Evolutionary conservation across 1,140 invertebrate genomes (phyloP).

Genomic region (Drosophila ironensis): DNA sequence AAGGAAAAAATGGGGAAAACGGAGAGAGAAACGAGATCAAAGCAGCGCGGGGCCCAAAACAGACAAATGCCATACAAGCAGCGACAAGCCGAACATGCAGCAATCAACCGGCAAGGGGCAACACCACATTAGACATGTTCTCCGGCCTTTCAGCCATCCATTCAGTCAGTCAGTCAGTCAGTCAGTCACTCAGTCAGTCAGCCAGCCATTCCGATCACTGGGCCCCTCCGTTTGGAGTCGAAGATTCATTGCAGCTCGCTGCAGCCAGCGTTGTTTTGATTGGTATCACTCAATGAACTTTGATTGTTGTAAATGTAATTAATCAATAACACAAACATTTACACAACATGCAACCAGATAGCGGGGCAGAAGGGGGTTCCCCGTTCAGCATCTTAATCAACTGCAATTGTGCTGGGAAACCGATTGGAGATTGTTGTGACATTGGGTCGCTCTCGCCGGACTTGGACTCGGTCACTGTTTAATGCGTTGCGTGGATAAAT

Average conservation of each 20-base stretch:
- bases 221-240: constrained; percentile 31
- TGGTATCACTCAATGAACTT: constrained; percentile 76
- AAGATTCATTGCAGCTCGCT: constrained; percentile 64
- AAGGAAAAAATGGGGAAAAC: background rate
- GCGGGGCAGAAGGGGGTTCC: background rate
- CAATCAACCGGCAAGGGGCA: constrained; percentile 43
- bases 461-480: constrained; percentile 17
- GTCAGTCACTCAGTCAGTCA: constrained; percentile 17
- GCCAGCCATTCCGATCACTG: constrained; percentile 27
- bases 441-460: constrained; percentile 10
- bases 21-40: constrained; percentile 65
- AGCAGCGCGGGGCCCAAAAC: constrained; percentile 65
- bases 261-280: constrained; percentile 62
- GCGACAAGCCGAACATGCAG: constrained; percentile 64
- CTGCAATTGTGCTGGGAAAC: constrained; percentile 42
- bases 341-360: constrained; percentile 42
- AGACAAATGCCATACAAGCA: constrained; percentile 73
- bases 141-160: constrained; percentile 51
- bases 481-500: constrained; percentile 2
- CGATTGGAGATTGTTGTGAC: constrained; percentile 35
- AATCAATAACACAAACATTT: constrained; percentile 78
- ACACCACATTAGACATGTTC: constrained; percentile 64
- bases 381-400: constrained; percentile 57
- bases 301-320: constrained; percentile 80
- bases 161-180: constrained; percentile 21